These are phyloP conservation scores for Apis florea DNA, from an alignment of 1,140 invertebrate genomes.

Conservation along the genomic window DNA sequence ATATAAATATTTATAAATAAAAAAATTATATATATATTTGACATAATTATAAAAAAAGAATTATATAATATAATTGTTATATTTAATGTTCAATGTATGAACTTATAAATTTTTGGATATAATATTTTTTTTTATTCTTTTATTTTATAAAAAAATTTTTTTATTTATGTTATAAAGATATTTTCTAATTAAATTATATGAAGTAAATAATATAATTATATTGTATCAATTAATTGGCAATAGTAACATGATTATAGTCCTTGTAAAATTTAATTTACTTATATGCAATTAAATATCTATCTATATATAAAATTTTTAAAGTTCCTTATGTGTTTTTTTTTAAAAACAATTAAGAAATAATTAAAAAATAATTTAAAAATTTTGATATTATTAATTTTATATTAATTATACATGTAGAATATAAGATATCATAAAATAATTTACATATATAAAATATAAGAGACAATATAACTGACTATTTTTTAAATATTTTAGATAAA, in stretches of 20 bases:
- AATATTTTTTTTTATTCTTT: neutral
- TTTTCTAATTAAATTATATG: neutral
- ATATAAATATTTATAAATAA: neutral
- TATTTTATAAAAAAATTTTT: neutral
- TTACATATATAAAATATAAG: no score
- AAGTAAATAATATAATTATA: neutral
- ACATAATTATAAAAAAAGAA: neutral
- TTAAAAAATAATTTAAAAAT: no score
- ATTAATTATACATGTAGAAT: no score
- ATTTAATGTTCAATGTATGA: neutral
- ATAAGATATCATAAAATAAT: no score
- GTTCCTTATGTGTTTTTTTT: no score
- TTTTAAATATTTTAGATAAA: no score
- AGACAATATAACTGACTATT: no score
- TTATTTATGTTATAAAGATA: neutral
- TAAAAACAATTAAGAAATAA: no score
- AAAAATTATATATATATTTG: neutral
- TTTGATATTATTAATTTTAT: no score
- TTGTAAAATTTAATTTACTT: neutral
- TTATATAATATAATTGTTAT: neutral
- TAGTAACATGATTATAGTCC: neutral
- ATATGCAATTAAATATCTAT: neutral
- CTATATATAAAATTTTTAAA: neutral
- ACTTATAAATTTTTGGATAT: neutral
- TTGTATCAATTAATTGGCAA: constrained; percentile 22